Evolutionary conservation across 2,888 invertebrate species (phyloP), one percentile per base, ranked within the genome.

Genomic region (Phragmatobia fuliginosa): DNA sequence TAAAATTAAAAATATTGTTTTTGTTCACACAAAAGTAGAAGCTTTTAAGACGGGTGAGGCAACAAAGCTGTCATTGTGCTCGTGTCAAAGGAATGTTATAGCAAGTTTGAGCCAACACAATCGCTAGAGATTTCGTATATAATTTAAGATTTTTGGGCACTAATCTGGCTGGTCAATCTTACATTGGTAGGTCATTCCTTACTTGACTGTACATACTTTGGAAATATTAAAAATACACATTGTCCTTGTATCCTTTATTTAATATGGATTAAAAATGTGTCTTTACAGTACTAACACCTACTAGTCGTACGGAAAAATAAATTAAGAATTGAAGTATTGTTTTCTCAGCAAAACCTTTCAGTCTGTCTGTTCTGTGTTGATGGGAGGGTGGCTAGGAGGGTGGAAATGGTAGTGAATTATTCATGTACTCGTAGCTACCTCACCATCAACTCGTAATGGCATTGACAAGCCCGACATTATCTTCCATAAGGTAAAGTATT

Each of bases 391-490:
- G 84, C 64, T 79, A 80, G 83, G 87, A 87, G 89, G 88, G 88
- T 56, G 85, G 86, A 84, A 82, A 84, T 78, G 79, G 81, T 80
- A 76, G 83, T 92, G 90, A 92, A 93, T 93, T 89, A 92, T 94
- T 92, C 89, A 93, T 93, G 86, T 81, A 79, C 80, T 82, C 79
- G 84, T 87, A 85, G 88, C 87, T 87, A 85, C 88, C 87, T 87
- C 82, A 85, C 84, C 87, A 84, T 85, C 87, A 87, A 85, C 84
- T 85, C 83, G 86, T 85, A 84, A 87, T 88, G 87, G 87, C 80
- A 83, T 83, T 49, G 45, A 49, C n/a, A 49, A 49, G n/a, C 45
- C 45, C 84, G 83, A 81, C 73, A 82, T 82, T 81, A 83, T 78
- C 82, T 52, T 64, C 64, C 68, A 74, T 69, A 71, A 76, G 66